Evolutionary conservation across 2,888 invertebrate species (phyloP), one percentile per base, ranked within the genome.

Genomic region (Trichogramma dendrolimi): DNA sequence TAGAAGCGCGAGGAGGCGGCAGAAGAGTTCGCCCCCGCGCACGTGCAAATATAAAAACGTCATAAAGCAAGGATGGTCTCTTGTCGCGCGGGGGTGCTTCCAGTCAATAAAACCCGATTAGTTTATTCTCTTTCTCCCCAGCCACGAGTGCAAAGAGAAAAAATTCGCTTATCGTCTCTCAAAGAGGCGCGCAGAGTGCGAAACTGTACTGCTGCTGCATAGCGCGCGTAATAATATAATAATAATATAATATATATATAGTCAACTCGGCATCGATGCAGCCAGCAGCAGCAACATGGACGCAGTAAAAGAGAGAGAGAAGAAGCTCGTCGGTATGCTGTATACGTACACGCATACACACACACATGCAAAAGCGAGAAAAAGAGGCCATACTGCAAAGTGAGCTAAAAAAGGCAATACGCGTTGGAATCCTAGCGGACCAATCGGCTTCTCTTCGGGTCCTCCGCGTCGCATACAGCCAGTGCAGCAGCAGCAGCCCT

Each of bases 21-120:
- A 4, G 14, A 1, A 27, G 27, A 27, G 27, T 27, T 27, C 27
- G 27, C 27, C 27, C 27, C 27, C 27, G 27, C 27, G 27, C 27
- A 2, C 27, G 27, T 2, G 27, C 27, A 27, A 27, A 27, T 27
- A 27, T 27, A 27, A 27, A 27, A 27, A 27, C 27, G 27, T 27
- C 27, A 27, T 27, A 2, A 27, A 27, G 47, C 10, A 4, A 6
- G 11, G n/a, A 6, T 41, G 55, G 8, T 39, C 39, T 40, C 55
- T 51, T 38, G 54, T 49, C 54, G 43, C 60, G 43, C 39, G 39
- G 8, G 27, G 38, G 44, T 52, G 58, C 53, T 42, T 56, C 41
- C 64, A 60, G 58, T 62, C 60, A 65, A 65, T 62, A 62, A 65
- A 27, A 58, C 60, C 53, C 65, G 62, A 65, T 65, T 60, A 65